A percentile compares a stretch with the other conserved stretches of the same genome.
Conservation (phyloP, 2,888 invertebrate genomes). For the Cheilosia variabilis region DNA sequence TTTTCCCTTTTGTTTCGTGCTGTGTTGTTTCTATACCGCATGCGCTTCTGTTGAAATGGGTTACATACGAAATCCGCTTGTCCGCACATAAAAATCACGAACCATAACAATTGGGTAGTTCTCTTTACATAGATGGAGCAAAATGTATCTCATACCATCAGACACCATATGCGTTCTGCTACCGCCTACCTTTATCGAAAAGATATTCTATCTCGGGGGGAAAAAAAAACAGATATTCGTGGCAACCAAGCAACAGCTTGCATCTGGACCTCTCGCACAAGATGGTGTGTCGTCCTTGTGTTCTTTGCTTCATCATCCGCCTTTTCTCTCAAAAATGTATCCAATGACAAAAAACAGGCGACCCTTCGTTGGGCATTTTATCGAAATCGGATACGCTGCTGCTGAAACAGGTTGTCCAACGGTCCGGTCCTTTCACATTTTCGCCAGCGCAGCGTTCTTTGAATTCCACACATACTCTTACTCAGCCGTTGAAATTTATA, state of each 20-base stretch:
- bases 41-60: constrained; percentile 62
- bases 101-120: constrained; percentile 57
- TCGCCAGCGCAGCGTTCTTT: constrained; percentile 43
- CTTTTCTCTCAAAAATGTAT: constrained; percentile 29
- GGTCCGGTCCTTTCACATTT: constrained; percentile 65
- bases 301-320: not conserved
- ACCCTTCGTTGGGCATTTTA: constrained; percentile 20
- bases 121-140: constrained; percentile 34
- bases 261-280: constrained; percentile 71
- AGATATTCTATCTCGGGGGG: constrained; percentile 37
- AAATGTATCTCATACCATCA: constrained; percentile 63
- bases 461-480: constrained; percentile 42
- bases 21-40: constrained; percentile 1
- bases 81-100: constrained; percentile 60
- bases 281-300: constrained; percentile 58
- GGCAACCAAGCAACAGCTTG: constrained; percentile 73
- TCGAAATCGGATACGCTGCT: constrained; percentile 59
- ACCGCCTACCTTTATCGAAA: constrained; percentile 64
- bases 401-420: constrained; percentile 61
- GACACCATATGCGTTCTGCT: constrained; percentile 65
- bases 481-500: constrained; percentile 45
- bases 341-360: constrained; percentile 46
- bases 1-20: constrained; percentile 72
- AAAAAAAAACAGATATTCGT: constrained; percentile 64
- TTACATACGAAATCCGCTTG: constrained; percentile 51